phyloP scores from a whole-genome alignment of 2,888 invertebrate species.

The Caenorhabditis sinica region DNA sequence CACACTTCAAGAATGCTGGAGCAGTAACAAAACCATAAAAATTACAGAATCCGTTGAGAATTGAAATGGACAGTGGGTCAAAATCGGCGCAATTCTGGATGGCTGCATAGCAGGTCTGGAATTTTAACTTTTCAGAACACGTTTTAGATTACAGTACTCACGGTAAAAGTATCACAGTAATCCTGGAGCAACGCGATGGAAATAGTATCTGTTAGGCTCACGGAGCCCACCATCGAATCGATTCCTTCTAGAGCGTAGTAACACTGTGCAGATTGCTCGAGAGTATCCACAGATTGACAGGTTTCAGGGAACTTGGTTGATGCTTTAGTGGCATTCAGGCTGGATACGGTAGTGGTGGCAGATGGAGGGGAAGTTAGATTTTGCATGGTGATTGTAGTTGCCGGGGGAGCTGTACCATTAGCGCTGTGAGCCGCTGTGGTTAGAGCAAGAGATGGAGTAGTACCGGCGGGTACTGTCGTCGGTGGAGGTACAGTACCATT shows the following conservation, averaged over 20 bases:
- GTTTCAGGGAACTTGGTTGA: slow-evolving; percentile 13
- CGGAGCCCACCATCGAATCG: neutral
- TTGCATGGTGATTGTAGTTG: neutral
- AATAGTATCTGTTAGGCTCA: neutral
- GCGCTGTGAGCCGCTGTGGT: neutral
- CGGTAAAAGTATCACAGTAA: slow-evolving; percentile 32
- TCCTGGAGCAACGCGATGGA: neutral
- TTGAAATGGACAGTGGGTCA: slow-evolving; percentile 4
- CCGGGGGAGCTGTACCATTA: neutral
- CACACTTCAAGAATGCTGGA: neutral
- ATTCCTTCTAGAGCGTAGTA: slow-evolving; percentile 21
- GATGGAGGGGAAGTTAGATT: neutral
- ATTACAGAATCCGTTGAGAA: slow-evolving; percentile 29
- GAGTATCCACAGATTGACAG: slow-evolving; percentile 4
- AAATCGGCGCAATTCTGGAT: slow-evolving; percentile 33
- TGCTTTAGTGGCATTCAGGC: neutral
- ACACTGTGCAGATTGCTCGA: slow-evolving; percentile 11
- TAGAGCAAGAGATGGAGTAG: neutral
- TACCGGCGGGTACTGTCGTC: neutral
- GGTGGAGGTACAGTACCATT: neutral
- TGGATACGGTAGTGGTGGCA: neutral
- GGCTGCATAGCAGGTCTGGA: slow-evolving; percentile 20
- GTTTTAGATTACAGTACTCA: neutral
- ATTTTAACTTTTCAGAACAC: neutral
- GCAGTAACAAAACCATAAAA: slow-evolving; percentile 19